Evolutionary conservation across 2,888 invertebrate species (phyloP).

Genomic region (Tinea pellionella): DNA sequence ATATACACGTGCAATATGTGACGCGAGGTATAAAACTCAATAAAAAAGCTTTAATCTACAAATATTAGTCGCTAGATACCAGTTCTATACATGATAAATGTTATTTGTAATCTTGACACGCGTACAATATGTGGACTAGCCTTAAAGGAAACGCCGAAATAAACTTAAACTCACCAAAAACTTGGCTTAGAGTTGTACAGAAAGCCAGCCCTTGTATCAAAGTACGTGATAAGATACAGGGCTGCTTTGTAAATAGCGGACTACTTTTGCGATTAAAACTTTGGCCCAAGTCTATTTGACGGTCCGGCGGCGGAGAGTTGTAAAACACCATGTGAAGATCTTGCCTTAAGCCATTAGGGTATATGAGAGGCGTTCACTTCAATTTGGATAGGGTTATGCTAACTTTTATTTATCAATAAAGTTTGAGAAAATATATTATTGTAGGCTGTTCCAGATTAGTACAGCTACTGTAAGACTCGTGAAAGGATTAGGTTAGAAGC

Average conservation of each 20-base stretch:
- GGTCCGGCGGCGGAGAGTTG: slow-evolving; percentile 25
- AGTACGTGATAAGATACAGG: slow-evolving; percentile 7
- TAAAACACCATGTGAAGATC: slow-evolving; percentile 51
- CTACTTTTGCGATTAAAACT: slow-evolving; percentile 30
- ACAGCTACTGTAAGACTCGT: too few relatives aligned
- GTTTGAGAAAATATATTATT: too few relatives aligned
- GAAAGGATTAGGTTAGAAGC: too few relatives aligned
- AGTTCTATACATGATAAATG: too few relatives aligned
- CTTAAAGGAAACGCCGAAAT: slow-evolving; percentile 16
- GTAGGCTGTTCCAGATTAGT: too few relatives aligned
- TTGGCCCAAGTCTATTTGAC: slow-evolving; percentile 39
- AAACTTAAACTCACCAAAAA: not conserved
- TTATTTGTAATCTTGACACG: too few relatives aligned
- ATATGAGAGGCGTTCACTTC: slow-evolving; percentile 42
- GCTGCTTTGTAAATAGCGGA: not conserved
- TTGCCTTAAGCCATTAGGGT: slow-evolving; percentile 44
- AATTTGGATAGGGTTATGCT: slow-evolving; percentile 25
- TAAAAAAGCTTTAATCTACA: too few relatives aligned
- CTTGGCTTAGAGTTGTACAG: not conserved
- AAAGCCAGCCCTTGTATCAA: not conserved
- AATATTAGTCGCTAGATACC: too few relatives aligned
- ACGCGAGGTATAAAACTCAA: too few relatives aligned
- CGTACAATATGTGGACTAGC: too few relatives aligned
- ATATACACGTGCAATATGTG: too few relatives aligned
- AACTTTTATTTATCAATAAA: too few relatives aligned